These are phyloP conservation scores for Caenorhabditis sp. DNA, from an alignment of 2,888 invertebrate genomes.

Conservation along the genomic window DNA sequence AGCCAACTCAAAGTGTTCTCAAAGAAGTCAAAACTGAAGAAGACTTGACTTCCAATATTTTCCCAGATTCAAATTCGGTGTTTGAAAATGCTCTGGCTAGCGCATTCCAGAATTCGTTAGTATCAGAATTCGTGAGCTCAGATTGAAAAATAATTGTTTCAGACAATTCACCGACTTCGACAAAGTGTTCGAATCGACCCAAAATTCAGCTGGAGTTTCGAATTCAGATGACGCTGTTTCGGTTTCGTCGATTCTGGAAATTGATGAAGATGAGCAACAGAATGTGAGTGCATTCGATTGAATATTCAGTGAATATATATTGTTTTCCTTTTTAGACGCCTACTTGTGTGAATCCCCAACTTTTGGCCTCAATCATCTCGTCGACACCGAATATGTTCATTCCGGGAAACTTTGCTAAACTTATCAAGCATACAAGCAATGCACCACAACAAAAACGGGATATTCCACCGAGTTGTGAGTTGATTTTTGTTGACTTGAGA, in stretches of 20 bases:
- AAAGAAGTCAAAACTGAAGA: not conserved
- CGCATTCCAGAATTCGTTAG: slow-evolving; percentile 17
- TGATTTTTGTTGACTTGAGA: not conserved
- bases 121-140: not conserved
- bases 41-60: not conserved
- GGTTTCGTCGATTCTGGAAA: slow-evolving; percentile 16
- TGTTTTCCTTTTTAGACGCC: not conserved
- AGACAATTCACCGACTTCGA: not conserved
- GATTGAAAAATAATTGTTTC: not conserved
- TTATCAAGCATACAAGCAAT: not conserved
- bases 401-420: not conserved
- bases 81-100: slow-evolving; percentile 9
- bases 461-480: slow-evolving; percentile 25
- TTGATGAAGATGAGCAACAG: slow-evolving; percentile 22
- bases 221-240: slow-evolving; percentile 18
- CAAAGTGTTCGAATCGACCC: not conserved
- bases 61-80: slow-evolving; percentile 4
- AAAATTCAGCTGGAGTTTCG: not conserved
- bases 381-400: slow-evolving; percentile 44
- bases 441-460: not conserved
- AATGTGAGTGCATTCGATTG: not conserved
- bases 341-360: slow-evolving; percentile 28
- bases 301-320: not conserved
- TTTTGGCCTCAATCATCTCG: slow-evolving; percentile 44
- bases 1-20: no score